These are phyloP conservation scores for Homalodisca vitripennis DNA, from an alignment of 1,140 invertebrate genomes.

Conservation along the genomic window DNA sequence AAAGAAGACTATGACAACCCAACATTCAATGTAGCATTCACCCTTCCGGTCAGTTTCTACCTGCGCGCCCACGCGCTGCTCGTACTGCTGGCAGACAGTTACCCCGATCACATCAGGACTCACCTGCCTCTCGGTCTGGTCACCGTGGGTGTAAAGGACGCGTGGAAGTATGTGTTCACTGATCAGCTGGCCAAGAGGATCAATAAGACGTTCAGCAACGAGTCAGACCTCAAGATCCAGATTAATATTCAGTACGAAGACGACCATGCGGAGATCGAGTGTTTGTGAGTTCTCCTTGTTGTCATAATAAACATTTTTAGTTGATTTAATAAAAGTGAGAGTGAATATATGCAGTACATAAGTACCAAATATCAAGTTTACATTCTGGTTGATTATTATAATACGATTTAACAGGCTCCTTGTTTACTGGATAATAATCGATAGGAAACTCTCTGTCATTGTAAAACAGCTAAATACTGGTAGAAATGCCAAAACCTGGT, in stretches of 20 bases:
- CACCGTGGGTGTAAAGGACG: slow-evolving; percentile 56
- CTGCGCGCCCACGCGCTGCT: slow-evolving; percentile 53
- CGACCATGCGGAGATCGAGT: slow-evolving; percentile 55
- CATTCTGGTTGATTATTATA: too few species aligned
- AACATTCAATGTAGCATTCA: slow-evolving; percentile 53
- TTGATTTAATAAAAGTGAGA: too few species aligned
- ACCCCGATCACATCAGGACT: slow-evolving; percentile 41
- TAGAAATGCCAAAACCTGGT: too few species aligned
- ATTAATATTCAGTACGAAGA: slow-evolving; percentile 52
- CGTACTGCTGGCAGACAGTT: slow-evolving; percentile 46
- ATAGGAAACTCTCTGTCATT: too few species aligned
- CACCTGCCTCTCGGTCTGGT: slow-evolving; percentile 46
- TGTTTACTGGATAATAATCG: too few species aligned
- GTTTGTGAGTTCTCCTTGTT: slow-evolving; percentile 55
- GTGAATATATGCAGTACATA: too few species aligned
- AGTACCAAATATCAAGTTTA: too few species aligned
- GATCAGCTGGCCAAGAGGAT: slow-evolving; percentile 49
- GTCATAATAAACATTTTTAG: too few species aligned
- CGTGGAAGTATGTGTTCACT: slow-evolving; percentile 61
- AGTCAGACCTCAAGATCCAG: slow-evolving; percentile 56
- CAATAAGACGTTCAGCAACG: slow-evolving; percentile 49
- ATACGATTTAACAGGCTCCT: too few species aligned
- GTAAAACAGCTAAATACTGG: too few species aligned
- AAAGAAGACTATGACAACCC: slow-evolving; percentile 48
- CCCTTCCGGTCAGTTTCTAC: slow-evolving; percentile 49